A percentile compares a stretch with the other conserved stretches of the same genome.
phyloP scores from a whole-genome alignment of 2,888 invertebrate genomes.

The Heliconius erato region DNA sequence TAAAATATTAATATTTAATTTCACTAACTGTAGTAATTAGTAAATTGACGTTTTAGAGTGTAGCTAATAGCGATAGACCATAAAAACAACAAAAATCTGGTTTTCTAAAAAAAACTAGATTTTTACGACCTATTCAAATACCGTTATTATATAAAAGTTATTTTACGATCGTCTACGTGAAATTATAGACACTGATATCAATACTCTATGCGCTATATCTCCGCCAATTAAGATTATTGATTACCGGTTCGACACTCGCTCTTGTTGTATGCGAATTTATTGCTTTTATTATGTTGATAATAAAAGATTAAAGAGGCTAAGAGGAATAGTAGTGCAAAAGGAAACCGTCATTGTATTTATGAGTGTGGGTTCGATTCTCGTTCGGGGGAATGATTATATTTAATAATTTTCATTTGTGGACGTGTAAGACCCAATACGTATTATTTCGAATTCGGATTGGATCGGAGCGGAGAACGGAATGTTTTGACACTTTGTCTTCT shows the following conservation, averaged over 20 bases:
- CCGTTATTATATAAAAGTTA: constrained; percentile 5
- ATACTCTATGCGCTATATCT: neutral
- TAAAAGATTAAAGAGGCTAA: too few species aligned
- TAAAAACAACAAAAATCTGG: neutral
- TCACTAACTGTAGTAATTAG: neutral
- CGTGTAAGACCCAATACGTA: too few species aligned
- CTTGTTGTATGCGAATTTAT: neutral
- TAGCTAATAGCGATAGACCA: neutral
- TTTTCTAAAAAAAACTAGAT: constrained; percentile 5
- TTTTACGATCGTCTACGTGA: constrained; percentile 2
- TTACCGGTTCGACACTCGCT: neutral
- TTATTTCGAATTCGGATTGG: too few species aligned
- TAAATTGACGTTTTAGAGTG: neutral
- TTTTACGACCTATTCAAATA: constrained; percentile 5
- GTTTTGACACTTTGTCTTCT: too few species aligned
- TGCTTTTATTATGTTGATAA: neutral
- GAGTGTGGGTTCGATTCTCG: too few species aligned
- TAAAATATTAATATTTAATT: neutral
- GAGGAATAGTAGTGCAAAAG: too few species aligned
- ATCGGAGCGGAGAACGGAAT: too few species aligned
- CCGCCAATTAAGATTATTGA: neutral
- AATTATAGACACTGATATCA: neutral
- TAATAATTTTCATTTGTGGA: too few species aligned
- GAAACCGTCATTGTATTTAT: too few species aligned
- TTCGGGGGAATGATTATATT: too few species aligned